Evolutionary conservation across 2,797 vertebrate genomes (phyloP).

Genomic region (Enteromius treurensis): DNA sequence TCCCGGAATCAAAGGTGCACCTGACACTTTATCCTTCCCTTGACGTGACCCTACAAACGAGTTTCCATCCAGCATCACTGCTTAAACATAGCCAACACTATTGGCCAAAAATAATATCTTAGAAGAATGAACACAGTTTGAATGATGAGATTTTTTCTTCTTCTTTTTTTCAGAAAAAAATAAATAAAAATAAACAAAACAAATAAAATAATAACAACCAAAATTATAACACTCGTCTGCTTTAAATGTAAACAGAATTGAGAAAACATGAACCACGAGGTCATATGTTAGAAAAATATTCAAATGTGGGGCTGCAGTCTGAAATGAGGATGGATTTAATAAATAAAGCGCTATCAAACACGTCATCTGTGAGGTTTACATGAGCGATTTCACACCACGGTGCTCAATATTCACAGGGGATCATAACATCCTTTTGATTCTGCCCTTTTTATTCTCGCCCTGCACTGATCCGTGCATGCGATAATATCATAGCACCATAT

Average conservation of each 20-base stretch:
- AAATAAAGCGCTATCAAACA: constrained; percentile 79
- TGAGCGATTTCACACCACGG: constrained; percentile 72
- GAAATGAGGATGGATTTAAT: constrained; percentile 68
- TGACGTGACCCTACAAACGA: constrained; percentile 17
- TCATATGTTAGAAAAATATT: constrained; percentile 36
- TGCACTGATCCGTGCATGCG: constrained; percentile 42
- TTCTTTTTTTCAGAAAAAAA: not conserved
- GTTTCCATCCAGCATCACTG: constrained; percentile 21
- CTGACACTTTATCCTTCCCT: constrained; percentile 35
- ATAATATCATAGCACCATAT: constrained; percentile 33
- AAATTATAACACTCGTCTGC: not conserved
- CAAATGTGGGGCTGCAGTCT: constrained; percentile 23
- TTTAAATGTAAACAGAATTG: not conserved
- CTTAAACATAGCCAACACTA: constrained; percentile 12
- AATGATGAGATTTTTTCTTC: not conserved
- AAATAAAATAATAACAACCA: not conserved
- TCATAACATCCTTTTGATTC: constrained; percentile 39
- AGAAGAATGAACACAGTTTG: not conserved
- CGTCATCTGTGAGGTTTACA: constrained; percentile 76
- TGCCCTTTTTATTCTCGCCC: constrained; percentile 52
- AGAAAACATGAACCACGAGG: constrained; percentile 5
- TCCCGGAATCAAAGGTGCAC: constrained; percentile 43
- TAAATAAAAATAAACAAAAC: not conserved
- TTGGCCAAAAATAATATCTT: not conserved
- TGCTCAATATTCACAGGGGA: constrained; percentile 75